Evolutionary conservation across 2,888 invertebrate genomes (phyloP).

Genomic region (Drosophila meridionalis): DNA sequence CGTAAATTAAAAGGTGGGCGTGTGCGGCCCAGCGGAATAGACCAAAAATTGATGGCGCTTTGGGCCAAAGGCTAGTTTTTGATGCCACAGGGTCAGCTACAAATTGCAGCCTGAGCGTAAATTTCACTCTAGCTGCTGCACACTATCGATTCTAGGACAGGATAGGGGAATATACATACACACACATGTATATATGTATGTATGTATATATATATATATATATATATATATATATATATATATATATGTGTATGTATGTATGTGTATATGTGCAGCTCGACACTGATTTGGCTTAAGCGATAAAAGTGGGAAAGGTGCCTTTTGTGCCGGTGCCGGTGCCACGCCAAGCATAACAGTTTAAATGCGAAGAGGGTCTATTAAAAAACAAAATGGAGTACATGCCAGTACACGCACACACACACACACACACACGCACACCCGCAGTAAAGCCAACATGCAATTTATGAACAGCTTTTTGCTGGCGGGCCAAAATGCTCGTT

Average conservation of each 20-base stretch:
- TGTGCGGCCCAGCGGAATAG: slow-evolving; percentile 23
- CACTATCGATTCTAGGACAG: slow-evolving; percentile 43
- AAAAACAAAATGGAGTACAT: slow-evolving; percentile 78
- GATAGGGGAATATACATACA: neutral
- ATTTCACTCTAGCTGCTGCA: slow-evolving; percentile 35
- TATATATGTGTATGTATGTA: slow-evolving; percentile 13
- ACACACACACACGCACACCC: slow-evolving; percentile 19
- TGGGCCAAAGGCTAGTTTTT: slow-evolving; percentile 22
- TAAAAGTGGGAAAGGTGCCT: slow-evolving; percentile 64
- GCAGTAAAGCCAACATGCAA: slow-evolving; percentile 77
- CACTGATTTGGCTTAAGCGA: slow-evolving; percentile 79
- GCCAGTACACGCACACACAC: slow-evolving; percentile 40
- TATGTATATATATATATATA: slow-evolving; percentile 6
- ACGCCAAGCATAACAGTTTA: slow-evolving; percentile 81
- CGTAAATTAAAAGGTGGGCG: slow-evolving; percentile 19
- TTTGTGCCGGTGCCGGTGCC: slow-evolving; percentile 55
- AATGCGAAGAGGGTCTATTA: slow-evolving; percentile 76
- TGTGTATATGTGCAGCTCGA: slow-evolving; percentile 48
- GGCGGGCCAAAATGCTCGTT: slow-evolving; percentile 76
- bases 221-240: slow-evolving; percentile 9
- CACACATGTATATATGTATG: slow-evolving; percentile 6
- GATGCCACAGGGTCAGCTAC: slow-evolving; percentile 22
- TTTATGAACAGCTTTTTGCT: slow-evolving; percentile 79
- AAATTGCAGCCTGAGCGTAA: slow-evolving; percentile 33
- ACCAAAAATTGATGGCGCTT: slow-evolving; percentile 36